Evolutionary conservation across 2,797 vertebrate genomes (phyloP), one percentile per base, ranked within the genome.

Genomic region (Alfaro cultratus): DNA sequence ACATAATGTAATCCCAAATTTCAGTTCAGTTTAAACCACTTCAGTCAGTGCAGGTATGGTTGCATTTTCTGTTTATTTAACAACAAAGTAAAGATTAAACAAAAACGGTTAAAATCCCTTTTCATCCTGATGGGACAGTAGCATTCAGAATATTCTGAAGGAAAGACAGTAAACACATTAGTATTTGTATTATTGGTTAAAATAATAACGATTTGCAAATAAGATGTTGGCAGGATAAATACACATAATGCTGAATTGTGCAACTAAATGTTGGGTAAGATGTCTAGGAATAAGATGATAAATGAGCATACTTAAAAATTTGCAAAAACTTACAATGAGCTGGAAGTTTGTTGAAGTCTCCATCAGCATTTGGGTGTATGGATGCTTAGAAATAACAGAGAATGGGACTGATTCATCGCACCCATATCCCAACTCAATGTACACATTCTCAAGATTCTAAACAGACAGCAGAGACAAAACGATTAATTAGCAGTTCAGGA

Each of bases 321-420:
- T 15, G 21, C 26, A 18, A n/a, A 72, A 23, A 86, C 84, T 75
- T 76, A 87, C 93, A 83, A 94, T 86, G 77, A 98, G 93, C 80
- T 94, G 95, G 85, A 97, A 95, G 26, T 91, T 93, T 57, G 91
- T 85, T 41, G 94, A 95, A 0, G 26, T 93, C 34, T 95, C 94
- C 82, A 98, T 96, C 81, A 98, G 90, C 36, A 93, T 85, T 86
- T 97, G 94, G 77, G 97, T 93, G 64, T 95, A 94, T 81, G 96
- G 95, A 88, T 98, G 97, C 78, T 96, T 94, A 86, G 96, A 93
- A 79, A 99, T 94, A 47, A 95, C 10, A 18, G 90, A 89, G 91
- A 97, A 90, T 31, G 96, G 92, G 74, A 97, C 75, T 12, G 91
- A 80, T n/a, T 95, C 93, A 62, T 96, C 88, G 5, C 89, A 85